Evolutionary conservation across 1,140 invertebrate species (phyloP), one percentile per base, ranked within the genome.

Genomic region (Cardiocondyla obscurior): DNA sequence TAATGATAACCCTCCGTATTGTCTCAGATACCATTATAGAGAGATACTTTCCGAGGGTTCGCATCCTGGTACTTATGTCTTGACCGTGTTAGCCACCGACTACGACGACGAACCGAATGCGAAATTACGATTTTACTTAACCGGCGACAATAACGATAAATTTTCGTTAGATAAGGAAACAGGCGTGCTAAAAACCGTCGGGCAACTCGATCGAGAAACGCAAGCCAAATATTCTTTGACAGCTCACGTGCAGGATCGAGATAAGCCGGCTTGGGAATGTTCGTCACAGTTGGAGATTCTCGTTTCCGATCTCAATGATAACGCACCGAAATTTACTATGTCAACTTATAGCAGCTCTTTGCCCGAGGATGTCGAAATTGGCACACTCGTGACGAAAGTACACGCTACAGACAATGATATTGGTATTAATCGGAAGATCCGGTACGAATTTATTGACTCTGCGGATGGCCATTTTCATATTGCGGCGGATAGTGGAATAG

Each of bases 1-100:
- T 16, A 99, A 99, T 94, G 98, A 98, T 93, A 97, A 98, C 95
- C 96, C 97, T 65, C 97, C 97, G 0, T 97, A 97, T 89, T 98
- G 97, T 87, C 89, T 97, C 36, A 95, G 95, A 22, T 96, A 97
- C 72, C 95, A 97, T 19, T 98, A 98, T 90, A 92, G 96, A 87
- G 95, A 95, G 92, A 94, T 94, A 51, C 93, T 96, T 51, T 97
- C 95, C 73, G 98, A 99, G 94, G 97, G 96, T 10, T 96, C 96
- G 3, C 93, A 96, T 64, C 94, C 96, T 51, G 98, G 97, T 12
- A 96, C 96, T 2, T 95, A 95, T 58, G 94, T 98, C 5, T 92
- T 97, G 0, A 95, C 95, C 73, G 96, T 99, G 12, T 91, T 95
- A 8, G 98, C 98, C 1, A 95, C 95, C 12, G 98, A 99, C 94